Base-by-base conservation (phyloP, 1,140 invertebrate genomes). In the Tetramorium parvispinum region DNA sequence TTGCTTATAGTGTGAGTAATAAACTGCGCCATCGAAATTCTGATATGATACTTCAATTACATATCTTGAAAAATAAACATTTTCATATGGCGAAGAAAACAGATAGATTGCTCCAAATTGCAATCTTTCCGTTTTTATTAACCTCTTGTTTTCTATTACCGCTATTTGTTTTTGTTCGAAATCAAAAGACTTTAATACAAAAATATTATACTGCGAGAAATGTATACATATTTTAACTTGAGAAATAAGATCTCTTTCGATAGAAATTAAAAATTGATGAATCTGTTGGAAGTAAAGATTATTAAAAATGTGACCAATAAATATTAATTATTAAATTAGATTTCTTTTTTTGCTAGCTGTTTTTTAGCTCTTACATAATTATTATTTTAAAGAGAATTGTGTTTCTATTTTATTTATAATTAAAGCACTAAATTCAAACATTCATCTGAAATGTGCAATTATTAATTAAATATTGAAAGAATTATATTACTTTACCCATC, bases 51-150 rank as follows among this genome's bases (percentile, higher is more conserved):
- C n/a, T 43, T 13, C 13, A 6, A 46, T 21, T 46, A 57, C 3
- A 57, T 27, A 71, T 46, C 6, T 82, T 32, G 16, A 57, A 57
- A 57, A 32, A 73, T 16, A 73, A 82, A 71, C 13, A 55, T 59
- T 57, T 73, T n/a, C 46, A 51, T 7, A 2, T 5, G 24, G 13
- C 18, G 11, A 59, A 43, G 1, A n/a, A 40, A 51, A 82, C 18
- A 21, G 21, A 43, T 70, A 43, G 11, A 55, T 16, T 27, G 24
- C 13, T 43, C 4, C 21, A 32, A 82, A 57, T n/a, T 57, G 24
- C 13, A 82, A 82, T 49, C n/a, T 43, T 57, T 57, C 3, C 16
- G 4, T 61, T 59, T 81, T 71, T 57, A 43, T 59, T 57, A 46
- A n/a, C n/a, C n/a, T n/a, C n/a, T n/a, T n/a, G n/a, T n/a, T 73